Base-by-base conservation (phyloP, 2,113 vertebrate genomes). In the Mirza zaza region DNA sequence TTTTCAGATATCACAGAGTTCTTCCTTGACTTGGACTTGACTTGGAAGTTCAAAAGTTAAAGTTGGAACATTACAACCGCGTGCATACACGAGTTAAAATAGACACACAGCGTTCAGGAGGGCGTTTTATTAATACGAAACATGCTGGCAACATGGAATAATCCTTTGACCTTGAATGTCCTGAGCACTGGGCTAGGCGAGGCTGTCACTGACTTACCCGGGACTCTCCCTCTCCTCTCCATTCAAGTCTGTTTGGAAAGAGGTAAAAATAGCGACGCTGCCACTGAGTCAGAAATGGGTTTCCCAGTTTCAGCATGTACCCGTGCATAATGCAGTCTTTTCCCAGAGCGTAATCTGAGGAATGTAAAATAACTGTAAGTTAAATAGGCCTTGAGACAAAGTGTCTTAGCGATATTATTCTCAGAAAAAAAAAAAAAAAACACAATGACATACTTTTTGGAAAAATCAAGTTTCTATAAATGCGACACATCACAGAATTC, bases 241-340 rank as follows among this genome's bases (percentile, higher is more conserved):
- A 99, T 92, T 99, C 99, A 25, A 99, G 99, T 7, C 99, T 98
- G 98, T 99, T 99, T 55, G 99, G 99, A 98, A 99, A 99, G 95
- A 99, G 99, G 98, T 99, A 99, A 98, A 99, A 99, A 98, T 99
- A 99, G 4, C 99, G 98, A 0, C 99, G 99, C 96, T 99, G 99
- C 99, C 99, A 99, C 98, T 99, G 99, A 0, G 99, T 99, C 95
- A 99, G 97, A 97, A 99, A 99, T 0, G 99, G 99, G 98, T 99
- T 99, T 34, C 99, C 99, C 98, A 99, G 93, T 94, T 99, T 99
- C 98, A 99, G 97, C 99, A 99, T 99, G 98, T 99, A 99, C 0
- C 99, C 99, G 0, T 99, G 99, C 99, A 99, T 99, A 21, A 99
- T 99, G 18, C 99, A 99, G 98, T 99, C 99, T 97, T 99, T 99